Conservation (phyloP, 2,113 vertebrate species). For the Gallinago undulata region DNA sequence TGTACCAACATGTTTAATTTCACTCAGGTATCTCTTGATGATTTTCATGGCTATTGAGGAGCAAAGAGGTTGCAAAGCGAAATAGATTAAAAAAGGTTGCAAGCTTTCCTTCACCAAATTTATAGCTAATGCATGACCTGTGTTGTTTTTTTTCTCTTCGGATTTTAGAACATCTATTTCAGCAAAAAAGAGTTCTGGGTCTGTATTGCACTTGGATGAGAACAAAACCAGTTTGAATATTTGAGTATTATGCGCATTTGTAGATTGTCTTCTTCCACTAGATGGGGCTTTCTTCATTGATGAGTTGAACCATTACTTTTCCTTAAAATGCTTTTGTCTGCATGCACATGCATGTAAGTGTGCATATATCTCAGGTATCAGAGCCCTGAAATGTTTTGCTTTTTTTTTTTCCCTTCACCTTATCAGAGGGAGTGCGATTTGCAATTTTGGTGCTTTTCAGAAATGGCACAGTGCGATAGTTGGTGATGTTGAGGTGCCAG, state of each 20-base stretch:
- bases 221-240: neutral
- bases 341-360: neutral
- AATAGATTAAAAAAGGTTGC: neutral
- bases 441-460: neutral
- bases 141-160: neutral
- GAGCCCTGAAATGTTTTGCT: neutral
- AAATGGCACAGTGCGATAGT: neutral
- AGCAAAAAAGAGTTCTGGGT: neutral
- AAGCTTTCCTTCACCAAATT: neutral
- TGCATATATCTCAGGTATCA: neutral
- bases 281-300: constrained; percentile 65
- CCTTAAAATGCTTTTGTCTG: neutral
- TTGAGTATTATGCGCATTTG: neutral
- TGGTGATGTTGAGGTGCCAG: neutral
- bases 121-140: neutral
- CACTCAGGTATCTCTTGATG: neutral
- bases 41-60: neutral
- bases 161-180: neutral
- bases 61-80: neutral
- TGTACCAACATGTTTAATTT: neutral
- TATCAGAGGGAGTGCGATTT: neutral
- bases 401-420: too few species aligned
- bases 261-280: constrained; percentile 50
- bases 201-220: neutral
- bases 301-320: neutral